Base-by-base conservation (phyloP, 2,113 vertebrate species). In the Mirza zaza region DNA sequence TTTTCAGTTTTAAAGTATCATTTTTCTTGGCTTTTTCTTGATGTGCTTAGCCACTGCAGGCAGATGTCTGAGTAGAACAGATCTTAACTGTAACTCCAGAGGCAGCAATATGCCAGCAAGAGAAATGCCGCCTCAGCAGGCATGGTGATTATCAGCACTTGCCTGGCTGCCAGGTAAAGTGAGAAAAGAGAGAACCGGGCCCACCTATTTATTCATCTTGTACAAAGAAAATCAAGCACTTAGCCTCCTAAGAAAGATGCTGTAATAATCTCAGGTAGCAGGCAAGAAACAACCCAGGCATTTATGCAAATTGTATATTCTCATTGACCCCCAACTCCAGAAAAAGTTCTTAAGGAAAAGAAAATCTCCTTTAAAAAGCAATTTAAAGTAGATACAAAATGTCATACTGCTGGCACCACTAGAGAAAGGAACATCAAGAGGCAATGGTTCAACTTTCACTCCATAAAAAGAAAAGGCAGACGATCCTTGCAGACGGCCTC, bases 101-200 rank as follows among this genome's bases (percentile, higher is more conserved):
- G n/a, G 71, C 42, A 39, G 71, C 48, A 73, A 39, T 42, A 83
- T 45, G 50, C 29, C 32, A 42, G 29, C 57, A 23, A 21, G 23
- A 82, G 29, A 95, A 61, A 42, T 9, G 8, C 9, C 32, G 2
- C 68, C 59, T 57, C 65, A 25, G 14, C 23, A 67, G 55, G 8
- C 10, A 0, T 0, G 10, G 59, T 14, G 3, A 57, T 0, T 13
- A 15, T 9, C 20, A 94, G 67, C 79, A 32, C 4, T 67, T 52
- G 34, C 75, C 32, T 23, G 39, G 71, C 63, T n/a, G n/a, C 36
- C 32, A 3, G 12, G 50, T 12, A 52, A 1, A 34, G 36, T 4
- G n/a, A 75, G 11, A 9, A 57, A 32, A 13, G 7, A 18, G 34
- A 79, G 68, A 65, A 57, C 39, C 55, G 75, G 17, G 32, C 12